A percentile compares a stretch with the other conserved stretches of the same genome.
Conservation (phyloP, 2,113 vertebrate genomes). For the Chamaea fasciata region DNA sequence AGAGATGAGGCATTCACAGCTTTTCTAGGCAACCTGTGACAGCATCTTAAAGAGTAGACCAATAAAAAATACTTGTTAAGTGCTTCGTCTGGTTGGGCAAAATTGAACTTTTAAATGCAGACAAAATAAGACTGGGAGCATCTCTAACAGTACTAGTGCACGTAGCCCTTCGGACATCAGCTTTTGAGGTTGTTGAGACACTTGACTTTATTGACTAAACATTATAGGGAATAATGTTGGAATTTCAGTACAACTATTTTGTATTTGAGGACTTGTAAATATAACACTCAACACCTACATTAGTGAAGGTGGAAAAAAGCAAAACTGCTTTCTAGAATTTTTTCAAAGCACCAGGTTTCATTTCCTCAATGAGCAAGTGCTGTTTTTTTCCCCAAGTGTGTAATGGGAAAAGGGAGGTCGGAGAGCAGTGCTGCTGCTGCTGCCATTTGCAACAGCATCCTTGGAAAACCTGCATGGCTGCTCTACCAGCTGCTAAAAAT, state of each 20-base stretch:
- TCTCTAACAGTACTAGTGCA: too few species aligned
- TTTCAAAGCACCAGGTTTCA: neutral
- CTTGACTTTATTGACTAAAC: neutral
- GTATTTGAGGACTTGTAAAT: neutral
- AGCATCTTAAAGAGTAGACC: neutral
- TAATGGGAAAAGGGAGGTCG: rapidly evolving
- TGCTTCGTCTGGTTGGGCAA: neutral
- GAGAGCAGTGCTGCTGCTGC: neutral
- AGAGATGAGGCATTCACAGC: neutral
- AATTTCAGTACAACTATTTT: neutral
- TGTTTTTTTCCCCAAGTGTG: neutral
- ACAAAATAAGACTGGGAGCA: neutral
- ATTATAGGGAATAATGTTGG: neutral
- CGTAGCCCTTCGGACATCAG: rapidly evolving
- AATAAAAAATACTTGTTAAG: too few species aligned
- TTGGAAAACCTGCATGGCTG: neutral
- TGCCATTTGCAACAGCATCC: neutral
- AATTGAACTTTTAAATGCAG: neutral
- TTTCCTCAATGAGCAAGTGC: rapidly evolving
- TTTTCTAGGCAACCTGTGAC: neutral
- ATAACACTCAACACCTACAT: neutral
- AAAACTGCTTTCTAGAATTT: neutral
- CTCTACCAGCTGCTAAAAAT: neutral
- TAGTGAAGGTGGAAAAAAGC: neutral
- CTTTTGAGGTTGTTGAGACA: neutral